Conservation (phyloP, 2,113 vertebrate genomes). For the Tricholaema leucomelas region DNA sequence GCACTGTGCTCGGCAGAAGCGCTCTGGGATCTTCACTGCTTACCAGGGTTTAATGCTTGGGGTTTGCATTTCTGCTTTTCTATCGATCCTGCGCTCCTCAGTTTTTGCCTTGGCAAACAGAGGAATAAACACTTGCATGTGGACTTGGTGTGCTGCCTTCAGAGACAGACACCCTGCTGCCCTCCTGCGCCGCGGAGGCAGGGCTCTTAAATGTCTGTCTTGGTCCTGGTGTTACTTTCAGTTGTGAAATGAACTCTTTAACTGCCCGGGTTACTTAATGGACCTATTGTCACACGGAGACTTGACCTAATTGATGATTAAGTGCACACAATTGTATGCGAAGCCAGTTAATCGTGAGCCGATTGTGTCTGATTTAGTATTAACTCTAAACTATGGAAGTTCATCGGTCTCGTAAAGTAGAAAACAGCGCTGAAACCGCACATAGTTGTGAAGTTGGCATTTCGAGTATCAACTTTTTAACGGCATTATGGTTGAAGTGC, state of each 20-base stretch:
- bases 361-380: background rate
- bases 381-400: background rate
- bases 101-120: background rate
- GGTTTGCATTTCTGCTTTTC: constrained; percentile 48
- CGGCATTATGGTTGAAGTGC: background rate
- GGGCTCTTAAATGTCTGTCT: background rate
- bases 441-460: background rate
- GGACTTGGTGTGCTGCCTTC: background rate
- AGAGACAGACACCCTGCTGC: background rate
- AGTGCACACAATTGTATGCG: background rate
- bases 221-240: background rate
- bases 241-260: background rate
- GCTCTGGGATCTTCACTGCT: constrained; percentile 23
- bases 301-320: background rate
- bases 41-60: background rate
- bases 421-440: background rate
- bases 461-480: background rate
- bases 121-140: background rate
- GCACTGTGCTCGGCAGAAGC: background rate
- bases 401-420: background rate
- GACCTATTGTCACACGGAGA: background rate
- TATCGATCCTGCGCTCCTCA: background rate
- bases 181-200: background rate
- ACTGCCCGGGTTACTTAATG: background rate
- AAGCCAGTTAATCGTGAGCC: background rate